These are phyloP conservation scores for Dascillus cervinus DNA, from an alignment of 2,888 invertebrate genomes.

Conservation along the genomic window DNA sequence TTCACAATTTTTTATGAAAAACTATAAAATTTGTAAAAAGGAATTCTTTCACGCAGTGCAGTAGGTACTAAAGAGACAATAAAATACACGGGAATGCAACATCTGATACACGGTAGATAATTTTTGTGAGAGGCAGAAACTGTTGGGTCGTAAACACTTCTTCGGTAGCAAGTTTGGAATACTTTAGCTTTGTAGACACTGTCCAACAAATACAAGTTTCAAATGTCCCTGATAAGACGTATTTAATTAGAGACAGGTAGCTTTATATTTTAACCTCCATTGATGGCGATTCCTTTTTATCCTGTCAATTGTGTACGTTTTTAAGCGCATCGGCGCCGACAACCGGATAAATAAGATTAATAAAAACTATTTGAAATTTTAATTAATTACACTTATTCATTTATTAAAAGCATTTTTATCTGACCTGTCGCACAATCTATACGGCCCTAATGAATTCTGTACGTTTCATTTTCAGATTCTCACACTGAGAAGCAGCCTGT, in stretches of 20 bases:
- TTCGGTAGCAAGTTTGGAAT: conserved; percentile 22
- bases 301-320: conserved; percentile 6
- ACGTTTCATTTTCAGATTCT: conserved; percentile 9
- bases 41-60: too few species aligned
- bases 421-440: conserved; percentile 9
- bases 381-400: conserved; percentile 15
- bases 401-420: conserved; percentile 16
- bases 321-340: conserved; percentile 11
- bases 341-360: conserved; percentile 14
- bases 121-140: conserved; percentile 16
- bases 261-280: conserved; percentile 15
- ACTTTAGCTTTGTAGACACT: conserved; percentile 20
- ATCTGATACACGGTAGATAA: conserved; percentile 19
- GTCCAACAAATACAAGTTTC: conserved; percentile 17
- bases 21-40: too few species aligned
- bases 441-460: conserved; percentile 8
- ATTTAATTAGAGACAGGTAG: conserved; percentile 20
- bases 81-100: conserved; percentile 10
- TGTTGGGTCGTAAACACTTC: conserved; percentile 19
- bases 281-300: conserved; percentile 9
- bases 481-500: too few species aligned
- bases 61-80: too few species aligned
- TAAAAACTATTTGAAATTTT: conserved; percentile 15
- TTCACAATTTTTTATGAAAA: too few species aligned
- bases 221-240: conserved; percentile 18